Evolutionary conservation across 2,113 vertebrate genomes (phyloP), one percentile per base, ranked within the genome.

Genomic region (Lampris incognitus): DNA sequence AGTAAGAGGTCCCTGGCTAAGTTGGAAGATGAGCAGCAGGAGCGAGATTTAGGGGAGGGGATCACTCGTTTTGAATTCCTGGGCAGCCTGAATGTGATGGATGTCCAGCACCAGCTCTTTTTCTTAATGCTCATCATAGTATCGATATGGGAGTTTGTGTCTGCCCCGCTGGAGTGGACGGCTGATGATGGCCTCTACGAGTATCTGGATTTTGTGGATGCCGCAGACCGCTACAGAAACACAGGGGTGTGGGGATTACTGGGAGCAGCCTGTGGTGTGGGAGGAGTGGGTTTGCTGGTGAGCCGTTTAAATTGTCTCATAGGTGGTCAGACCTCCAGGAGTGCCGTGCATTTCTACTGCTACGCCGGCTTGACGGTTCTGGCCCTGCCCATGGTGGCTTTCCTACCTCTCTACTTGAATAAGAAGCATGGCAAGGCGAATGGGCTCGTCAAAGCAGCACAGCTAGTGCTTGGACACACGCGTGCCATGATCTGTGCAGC

Each of bases 191-290:
- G 93, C 2, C 85, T 97, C 9, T 96, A 95, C 0, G 97, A 98
- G 42, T 97, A 97, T 51, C 89, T 98, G 0, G 97, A 98, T 83
- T 96, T 94, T 0, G 94, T 96, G 0, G 97, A 98, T 0, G 95
- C 96, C 1, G 92, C 95, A 0, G 96, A 97, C 68, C 90, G 88
- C 5, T 92, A 96, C 36, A 13, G 81, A 61, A 83, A 24, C 66
- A 84, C 94, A 6, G 91, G 91, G 86, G 13, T 90, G 11, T 97
- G 96, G 96, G 88, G 86, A 40, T 66, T 92, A 5, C 58, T 95
- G 46, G 97, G 97, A 0, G 85, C 83, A 0, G 92, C 93, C 0
- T 82, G 70, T 0, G 96, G 96, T 0, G 95, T 89, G 0, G 95
- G 91, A 0, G 84, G 92, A 8, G 76, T 92, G 0, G 87, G 95